Evolutionary conservation across 2,888 invertebrate species (phyloP), one percentile per base, ranked within the genome.

Genomic region (Drosophila ustulata): DNA sequence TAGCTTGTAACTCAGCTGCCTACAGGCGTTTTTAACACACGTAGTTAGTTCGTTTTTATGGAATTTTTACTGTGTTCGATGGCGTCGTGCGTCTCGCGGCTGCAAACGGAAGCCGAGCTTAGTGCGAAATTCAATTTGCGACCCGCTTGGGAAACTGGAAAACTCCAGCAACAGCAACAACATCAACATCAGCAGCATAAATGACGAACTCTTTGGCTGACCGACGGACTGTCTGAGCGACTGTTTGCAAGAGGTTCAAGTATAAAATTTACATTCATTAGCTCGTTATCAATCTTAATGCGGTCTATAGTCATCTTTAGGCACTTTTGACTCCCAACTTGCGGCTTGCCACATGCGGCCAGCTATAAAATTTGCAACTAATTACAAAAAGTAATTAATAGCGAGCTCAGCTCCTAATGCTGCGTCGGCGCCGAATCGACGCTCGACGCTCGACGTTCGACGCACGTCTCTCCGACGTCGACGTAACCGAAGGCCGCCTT

Each of bases 231-330:
- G 49, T 52, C 18, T 53, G 69, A 62, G 52, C 5, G 66, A 37
- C 30, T 58, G 55, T 47, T 59, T 45, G 75, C 61, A 70, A 69
- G 58, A 39, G 46, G 41, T 23, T 67, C 51, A 68, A 73, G 78
- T 89, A 89, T 88, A 84, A 89, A 91, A 90, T 90, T 90, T 89
- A 90, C 90, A 90, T 90, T 90, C 90, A 91, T 90, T 91, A 90
- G 79, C 68, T 80, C 88, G 89, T 87, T 91, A 90, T 90, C 90
- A 90, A 90, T 90, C 90, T 90, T 89, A 74, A 78, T 83, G 87
- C 83, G 71, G 58, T 67, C 65, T 56, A 69, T 51, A 74, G 73
- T 73, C 79, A 70, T 71, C 64, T 76, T 61, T 56, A 51, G 68
- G 43, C 69, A 67, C 76, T 65, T 65, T 63, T 65, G 65, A 59